Evolutionary conservation across 2,113 vertebrate genomes (phyloP), one percentile per base, ranked within the genome.

Genomic region (Nothobranchius furzeri): DNA sequence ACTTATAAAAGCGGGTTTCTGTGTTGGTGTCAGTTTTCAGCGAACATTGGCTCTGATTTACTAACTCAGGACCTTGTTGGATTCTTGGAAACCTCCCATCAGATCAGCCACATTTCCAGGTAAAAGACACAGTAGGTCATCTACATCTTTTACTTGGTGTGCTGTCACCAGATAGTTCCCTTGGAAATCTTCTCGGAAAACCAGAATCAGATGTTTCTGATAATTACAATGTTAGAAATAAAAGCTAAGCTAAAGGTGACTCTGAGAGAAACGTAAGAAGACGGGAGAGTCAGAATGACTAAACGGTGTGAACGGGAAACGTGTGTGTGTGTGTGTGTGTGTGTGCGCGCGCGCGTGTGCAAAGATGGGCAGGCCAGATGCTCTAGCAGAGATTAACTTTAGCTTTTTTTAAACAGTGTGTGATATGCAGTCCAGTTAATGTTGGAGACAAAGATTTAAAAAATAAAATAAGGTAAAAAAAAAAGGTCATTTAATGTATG

Each of bases 211-310:
- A 49, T n/a, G 47, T 8, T 11, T 45, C 43, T 45, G 3, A 45
- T 45, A 64, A 53, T 20, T 48, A 57, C 6, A 7, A 40, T 40
- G 37, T 40, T 40, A 40, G 7, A 40, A 40, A 40, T 8, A 6
- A 7, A 72, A 59, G n/a, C 42, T 12, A 1, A 54, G 60, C 36
- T 17, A 17, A 47, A 55, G 1, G 58, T 30, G 54, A 62, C 45
- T 17, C 3, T 4, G 11, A 55, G 72, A 36, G 63, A 63, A 55
- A 67, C 42, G 65, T 64, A 2, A 56, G 58, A 36, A 57, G 48
- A 66, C 70, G 60, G 49, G 43, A 43, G 78, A 43, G 78, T 48
- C 56, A 15, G 63, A 36, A 63, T 70, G 60, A 73, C 74, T 61
- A 17, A 67, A 54, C 36, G 1, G 47, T 52, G 52, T 62, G 63